A percentile compares a stretch with the other conserved stretches of the same genome.
phyloP scores from a whole-genome alignment of 1,140 invertebrate species.

The Euura lappo region DNA sequence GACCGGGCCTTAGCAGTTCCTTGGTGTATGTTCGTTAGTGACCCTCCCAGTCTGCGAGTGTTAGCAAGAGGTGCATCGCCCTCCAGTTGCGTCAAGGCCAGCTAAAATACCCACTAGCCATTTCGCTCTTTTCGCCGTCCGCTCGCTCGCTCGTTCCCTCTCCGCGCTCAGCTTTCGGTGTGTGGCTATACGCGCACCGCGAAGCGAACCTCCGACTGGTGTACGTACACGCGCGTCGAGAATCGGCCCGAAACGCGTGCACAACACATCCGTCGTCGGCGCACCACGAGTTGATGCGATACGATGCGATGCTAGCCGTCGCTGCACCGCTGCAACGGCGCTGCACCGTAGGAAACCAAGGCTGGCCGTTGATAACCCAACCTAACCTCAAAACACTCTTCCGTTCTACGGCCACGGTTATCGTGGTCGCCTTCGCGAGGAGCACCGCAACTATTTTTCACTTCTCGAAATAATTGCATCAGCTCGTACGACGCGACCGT shows the following conservation, averaged over 20 bases:
- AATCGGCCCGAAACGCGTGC: slow-evolving; percentile 21
- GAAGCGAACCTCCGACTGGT: not conserved
- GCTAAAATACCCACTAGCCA: slow-evolving; percentile 58
- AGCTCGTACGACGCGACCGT: too few species aligned
- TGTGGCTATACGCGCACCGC: not conserved
- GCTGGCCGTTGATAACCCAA: not conserved
- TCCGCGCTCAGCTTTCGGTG: not conserved
- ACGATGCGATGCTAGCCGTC: too few species aligned
- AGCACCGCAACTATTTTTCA: not conserved
- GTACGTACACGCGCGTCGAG: slow-evolving; percentile 33
- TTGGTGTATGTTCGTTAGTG: slow-evolving; percentile 35
- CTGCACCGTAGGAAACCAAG: not conserved
- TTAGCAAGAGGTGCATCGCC: slow-evolving; percentile 59
- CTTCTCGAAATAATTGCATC: too few species aligned
- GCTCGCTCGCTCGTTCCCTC: slow-evolving; percentile 16
- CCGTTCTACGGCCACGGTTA: not conserved
- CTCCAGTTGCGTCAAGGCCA: slow-evolving; percentile 61
- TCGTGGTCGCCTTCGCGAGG: not conserved
- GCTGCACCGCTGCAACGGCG: too few species aligned
- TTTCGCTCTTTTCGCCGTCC: slow-evolving; percentile 29
- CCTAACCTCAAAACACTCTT: not conserved
- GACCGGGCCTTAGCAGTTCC: slow-evolving; percentile 45
- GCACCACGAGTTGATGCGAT: not conserved
- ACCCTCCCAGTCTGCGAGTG: slow-evolving; percentile 52
- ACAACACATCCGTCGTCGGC: not conserved